Base-by-base conservation (phyloP, 1,140 invertebrate species). In the Drosophila nannoptera region DNA sequence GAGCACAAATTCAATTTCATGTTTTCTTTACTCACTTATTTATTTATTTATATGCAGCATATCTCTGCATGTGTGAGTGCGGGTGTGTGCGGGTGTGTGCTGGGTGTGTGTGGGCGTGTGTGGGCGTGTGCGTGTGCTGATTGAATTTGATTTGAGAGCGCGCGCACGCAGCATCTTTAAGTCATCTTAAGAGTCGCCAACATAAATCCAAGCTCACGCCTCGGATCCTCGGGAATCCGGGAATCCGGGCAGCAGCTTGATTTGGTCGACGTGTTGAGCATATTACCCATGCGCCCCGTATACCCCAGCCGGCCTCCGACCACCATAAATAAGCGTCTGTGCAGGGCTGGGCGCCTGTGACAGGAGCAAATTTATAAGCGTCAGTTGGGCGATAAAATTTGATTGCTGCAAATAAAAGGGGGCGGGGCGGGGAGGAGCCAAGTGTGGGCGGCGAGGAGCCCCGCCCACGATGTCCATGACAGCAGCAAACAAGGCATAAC, bases 301-400 rank as follows among this genome's bases (percentile, higher is more conserved):
- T n/a, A n/a, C n/a, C n/a, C n/a, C 40, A 14, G 43, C n/a, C 11
- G 9, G 46, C 48, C 50, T 42, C 7, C 8, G 14, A 33, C 52
- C 35, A 73, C 73, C 77, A 80, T 80, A 80, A 80, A 80, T 80
- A 80, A 80, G 75, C 76, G 77, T 80, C 77, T 69, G 69, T 11
- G 55, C 63, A 14, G 33, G 48, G 33, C 71, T n/a, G n/a, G n/a
- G n/a, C n/a, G n/a, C 43, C 73, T 75, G 60, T 80, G 73, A 80
- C 77, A 80, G 77, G 52, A 46, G 50, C 48, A 70, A 81, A 81
- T 81, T 81, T 81, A 81, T 81, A 81, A 81, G 77, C 77, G 78
- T 81, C 77, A 77, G 77, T 74, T 81, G 77, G 69, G 77, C 72
- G 69, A 81, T 81, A 81, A 81, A 81, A 81, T 77, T 81, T 81